Evolutionary conservation across 1,140 invertebrate genomes (phyloP).

Genomic region (Epicauta chinensis): DNA sequence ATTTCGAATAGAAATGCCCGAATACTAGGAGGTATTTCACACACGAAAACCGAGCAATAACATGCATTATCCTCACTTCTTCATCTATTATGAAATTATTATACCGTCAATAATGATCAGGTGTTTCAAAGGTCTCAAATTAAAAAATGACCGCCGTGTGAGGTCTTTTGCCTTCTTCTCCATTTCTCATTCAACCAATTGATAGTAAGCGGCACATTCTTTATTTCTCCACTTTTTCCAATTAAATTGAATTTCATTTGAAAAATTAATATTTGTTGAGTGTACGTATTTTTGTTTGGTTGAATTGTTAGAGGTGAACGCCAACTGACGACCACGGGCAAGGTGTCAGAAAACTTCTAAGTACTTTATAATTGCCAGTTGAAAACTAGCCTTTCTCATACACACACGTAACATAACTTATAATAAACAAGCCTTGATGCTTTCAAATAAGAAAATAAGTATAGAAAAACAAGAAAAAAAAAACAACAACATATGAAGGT

Average conservation of each 20-base stretch:
- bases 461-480: too few species aligned
- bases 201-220: conserved; percentile 10
- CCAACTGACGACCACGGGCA: conserved; percentile 13
- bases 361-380: conserved; percentile 29
- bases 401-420: conserved; percentile 18
- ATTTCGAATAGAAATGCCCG: too few species aligned
- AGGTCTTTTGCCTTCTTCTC: conserved; percentile 1
- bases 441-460: too few species aligned
- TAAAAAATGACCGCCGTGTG: conserved; percentile 15
- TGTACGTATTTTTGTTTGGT: background rate
- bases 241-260: background rate
- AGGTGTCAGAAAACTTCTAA: conserved; percentile 29
- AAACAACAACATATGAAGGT: too few species aligned
- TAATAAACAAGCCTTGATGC: conserved; percentile 21
- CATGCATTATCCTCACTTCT: too few species aligned
- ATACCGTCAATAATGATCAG: conserved; percentile 8
- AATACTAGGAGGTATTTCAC: too few species aligned
- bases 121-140: conserved; percentile 10
- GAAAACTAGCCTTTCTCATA: conserved; percentile 5
- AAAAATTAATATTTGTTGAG: too few species aligned
- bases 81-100: too few species aligned
- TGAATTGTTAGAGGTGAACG: too few species aligned
- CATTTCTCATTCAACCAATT: background rate
- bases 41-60: too few species aligned
- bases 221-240: background rate